These are phyloP conservation scores for Opisthocomus hoazin DNA, from an alignment of 2,113 vertebrate species.

Conservation along the genomic window DNA sequence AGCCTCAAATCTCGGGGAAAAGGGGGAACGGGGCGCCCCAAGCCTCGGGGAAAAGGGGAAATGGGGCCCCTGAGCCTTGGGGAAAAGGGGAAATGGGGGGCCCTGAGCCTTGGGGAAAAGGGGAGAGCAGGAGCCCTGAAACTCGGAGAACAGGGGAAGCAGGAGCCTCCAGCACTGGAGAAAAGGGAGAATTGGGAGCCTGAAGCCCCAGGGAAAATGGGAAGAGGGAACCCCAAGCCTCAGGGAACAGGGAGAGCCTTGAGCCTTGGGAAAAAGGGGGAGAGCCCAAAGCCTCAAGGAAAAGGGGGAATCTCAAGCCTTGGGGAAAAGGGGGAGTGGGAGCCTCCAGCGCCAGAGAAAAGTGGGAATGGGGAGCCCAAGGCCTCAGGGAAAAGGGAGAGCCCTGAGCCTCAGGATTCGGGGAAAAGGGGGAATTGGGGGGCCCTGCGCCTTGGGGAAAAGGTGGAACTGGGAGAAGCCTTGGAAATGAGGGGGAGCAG, in stretches of 20 bases:
- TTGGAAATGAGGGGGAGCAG: too few relatives aligned
- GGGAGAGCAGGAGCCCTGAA: neutral
- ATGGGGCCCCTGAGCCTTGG: too few relatives aligned
- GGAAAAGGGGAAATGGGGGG: too few relatives aligned
- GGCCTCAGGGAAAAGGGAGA: neutral
- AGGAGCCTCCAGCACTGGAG: neutral
- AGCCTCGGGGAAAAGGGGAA: too few relatives aligned
- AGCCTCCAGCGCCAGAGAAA: neutral
- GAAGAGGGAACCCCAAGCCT: too few relatives aligned
- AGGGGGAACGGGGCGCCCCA: too few relatives aligned
- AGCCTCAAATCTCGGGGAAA: neutral
- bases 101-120: too few relatives aligned
- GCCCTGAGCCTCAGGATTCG: neutral
- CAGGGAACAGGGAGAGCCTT: neutral
- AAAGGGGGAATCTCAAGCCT: neutral
- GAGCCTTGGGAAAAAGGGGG: neutral
- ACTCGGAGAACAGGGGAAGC: neutral
- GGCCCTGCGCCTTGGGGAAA: too few relatives aligned
- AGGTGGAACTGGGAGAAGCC: too few relatives aligned
- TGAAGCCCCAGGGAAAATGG: neutral
- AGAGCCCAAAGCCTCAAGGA: too few relatives aligned
- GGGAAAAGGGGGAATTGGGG: too few relatives aligned
- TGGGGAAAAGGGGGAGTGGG: neutral
- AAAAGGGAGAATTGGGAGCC: neutral
- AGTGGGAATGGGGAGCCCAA: neutral